Evolutionary conservation across 2,113 vertebrate genomes (phyloP), one percentile per base, ranked within the genome.

Genomic region (Podarcis muralis): DNA sequence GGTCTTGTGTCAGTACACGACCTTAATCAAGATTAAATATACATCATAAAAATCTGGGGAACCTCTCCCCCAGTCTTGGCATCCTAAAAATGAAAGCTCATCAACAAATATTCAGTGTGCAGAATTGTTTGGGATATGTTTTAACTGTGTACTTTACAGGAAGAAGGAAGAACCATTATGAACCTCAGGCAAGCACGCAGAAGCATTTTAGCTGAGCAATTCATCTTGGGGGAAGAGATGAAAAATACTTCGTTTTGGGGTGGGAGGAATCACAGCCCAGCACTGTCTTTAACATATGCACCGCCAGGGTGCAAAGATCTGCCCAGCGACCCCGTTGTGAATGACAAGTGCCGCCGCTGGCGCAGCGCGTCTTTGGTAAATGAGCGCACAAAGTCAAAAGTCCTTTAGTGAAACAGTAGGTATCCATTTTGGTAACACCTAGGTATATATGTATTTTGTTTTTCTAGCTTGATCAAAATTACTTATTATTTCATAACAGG

Each of bases 81-180:
- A 59, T 81, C 23, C n/a, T 57, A 35, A 59, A 71, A 62, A 32
- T 65, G 30, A 43, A 68, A 62, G 43, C 35, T 25, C 66, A 43
- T 72, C 82, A 71, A 83, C 40, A 32, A 83, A 76, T 57, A 65
- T 15, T 18, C 65, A 43, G 16, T 43, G 37, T 72, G 12, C 27
- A 72, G 53, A 71, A 88, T 69, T 80, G 37, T 87, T 66, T 72
- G 48, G 9, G 25, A 81, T 32, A 81, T 40, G 35, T 76, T 85
- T 74, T 12, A 9, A 43, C 48, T 32, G 84, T 27, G 0, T 11
- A 23, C 3, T 62, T 90, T 88, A 84, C 12, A 59, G 62, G 65
- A 81, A 88, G 77, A 88, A 59, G 62, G 65, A 81, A 88, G 77
- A 88, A 57, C 68, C 23, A 3, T 89, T 89, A 7, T 74, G 87